Conservation (phyloP, 2,888 invertebrate species). For the Acronicta leporina region DNA sequence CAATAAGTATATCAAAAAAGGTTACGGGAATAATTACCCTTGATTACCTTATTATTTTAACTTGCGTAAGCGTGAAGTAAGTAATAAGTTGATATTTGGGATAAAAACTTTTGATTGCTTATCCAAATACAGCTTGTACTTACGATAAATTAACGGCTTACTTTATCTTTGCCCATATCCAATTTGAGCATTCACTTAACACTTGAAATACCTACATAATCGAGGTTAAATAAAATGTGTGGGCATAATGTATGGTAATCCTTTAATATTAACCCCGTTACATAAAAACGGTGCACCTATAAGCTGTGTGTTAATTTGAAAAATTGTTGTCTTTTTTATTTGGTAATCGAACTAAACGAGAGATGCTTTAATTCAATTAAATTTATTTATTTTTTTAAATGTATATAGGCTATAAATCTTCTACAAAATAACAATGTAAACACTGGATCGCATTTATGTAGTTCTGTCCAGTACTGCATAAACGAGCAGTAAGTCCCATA, state of each 20-base stretch:
- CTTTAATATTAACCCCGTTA: background rate
- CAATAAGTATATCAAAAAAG: too few species aligned
- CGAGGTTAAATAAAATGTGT: constrained; percentile 4
- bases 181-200: constrained; percentile 26
- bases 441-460: too few species aligned
- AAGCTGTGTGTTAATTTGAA: too few species aligned
- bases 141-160: constrained; percentile 24
- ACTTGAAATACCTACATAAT: constrained; percentile 1
- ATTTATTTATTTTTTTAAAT: too few species aligned
- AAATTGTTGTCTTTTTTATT: too few species aligned
- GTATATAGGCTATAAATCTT: too few species aligned
- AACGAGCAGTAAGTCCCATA: too few species aligned
- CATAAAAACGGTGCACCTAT: too few species aligned
- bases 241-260: background rate
- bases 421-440: too few species aligned
- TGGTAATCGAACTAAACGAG: too few species aligned
- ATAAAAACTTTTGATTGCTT: constrained; percentile 27
- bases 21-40: constrained; percentile 21
- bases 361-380: too few species aligned
- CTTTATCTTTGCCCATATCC: constrained; percentile 11
- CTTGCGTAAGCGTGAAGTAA: constrained; percentile 26
- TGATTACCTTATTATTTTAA: constrained; percentile 35
- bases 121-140: constrained; percentile 30
- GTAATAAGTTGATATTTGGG: constrained; percentile 32
- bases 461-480: too few species aligned